Conservation (phyloP, 2,113 vertebrate species). For the Rhynchopsitta pachyrhyncha region DNA sequence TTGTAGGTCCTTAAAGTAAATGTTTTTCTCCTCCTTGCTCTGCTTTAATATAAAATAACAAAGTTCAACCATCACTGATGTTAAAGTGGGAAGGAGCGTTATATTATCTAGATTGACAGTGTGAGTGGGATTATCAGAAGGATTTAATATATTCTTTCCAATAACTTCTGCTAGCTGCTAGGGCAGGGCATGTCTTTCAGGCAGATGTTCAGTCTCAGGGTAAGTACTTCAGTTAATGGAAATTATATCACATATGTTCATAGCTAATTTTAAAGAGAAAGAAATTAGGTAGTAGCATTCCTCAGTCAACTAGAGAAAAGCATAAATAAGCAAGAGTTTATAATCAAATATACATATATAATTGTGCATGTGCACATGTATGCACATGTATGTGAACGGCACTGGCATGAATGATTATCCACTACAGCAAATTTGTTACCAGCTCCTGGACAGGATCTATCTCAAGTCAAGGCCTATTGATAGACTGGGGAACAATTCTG, state of each 20-base stretch:
- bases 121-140: background rate
- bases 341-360: background rate
- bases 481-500: background rate
- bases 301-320: background rate
- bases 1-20: background rate
- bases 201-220: background rate
- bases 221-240: background rate
- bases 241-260: background rate
- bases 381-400: background rate
- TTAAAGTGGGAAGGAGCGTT: background rate
- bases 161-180: background rate
- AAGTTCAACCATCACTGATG: background rate
- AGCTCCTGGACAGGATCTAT: background rate
- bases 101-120: background rate
- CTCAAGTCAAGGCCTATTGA: background rate
- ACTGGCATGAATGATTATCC: background rate
- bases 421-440: background rate
- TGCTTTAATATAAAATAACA: background rate
- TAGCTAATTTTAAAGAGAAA: background rate
- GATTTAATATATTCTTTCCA: background rate
- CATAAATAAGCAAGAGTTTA: background rate
- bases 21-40: background rate
- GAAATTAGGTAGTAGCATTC: background rate
- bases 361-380: background rate
- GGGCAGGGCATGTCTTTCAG: background rate